phyloP scores from a whole-genome alignment of 1,140 invertebrate genomes.

The Caenorhabditis briggsae region DNA sequence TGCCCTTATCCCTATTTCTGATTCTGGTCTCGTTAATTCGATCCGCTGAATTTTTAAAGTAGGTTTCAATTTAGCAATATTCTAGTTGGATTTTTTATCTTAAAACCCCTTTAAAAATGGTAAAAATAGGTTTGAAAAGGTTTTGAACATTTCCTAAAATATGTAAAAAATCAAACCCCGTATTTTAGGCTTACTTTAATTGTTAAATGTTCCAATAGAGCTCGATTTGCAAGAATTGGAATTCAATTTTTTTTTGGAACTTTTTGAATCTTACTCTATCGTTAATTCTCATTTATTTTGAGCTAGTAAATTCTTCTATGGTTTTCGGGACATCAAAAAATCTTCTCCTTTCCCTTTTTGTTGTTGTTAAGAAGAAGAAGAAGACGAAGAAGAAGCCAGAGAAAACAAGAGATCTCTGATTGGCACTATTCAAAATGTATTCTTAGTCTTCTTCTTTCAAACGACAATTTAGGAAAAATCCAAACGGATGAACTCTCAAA shows the following conservation, averaged over 20 bases:
- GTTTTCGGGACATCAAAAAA: neutral
- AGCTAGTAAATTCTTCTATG: neutral
- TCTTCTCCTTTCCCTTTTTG: neutral
- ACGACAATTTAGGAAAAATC: neutral
- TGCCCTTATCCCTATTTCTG: neutral
- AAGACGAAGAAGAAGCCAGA: neutral
- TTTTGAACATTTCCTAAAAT: too few species aligned
- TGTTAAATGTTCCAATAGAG: too few species aligned
- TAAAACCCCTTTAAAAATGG: too few species aligned
- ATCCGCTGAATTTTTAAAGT: slow-evolving; percentile 14
- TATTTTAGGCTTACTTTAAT: too few species aligned
- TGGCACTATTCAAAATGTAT: slow-evolving; percentile 53
- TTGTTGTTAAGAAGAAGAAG: slow-evolving; percentile 9
- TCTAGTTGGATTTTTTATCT: neutral
- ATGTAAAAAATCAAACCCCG: too few species aligned
- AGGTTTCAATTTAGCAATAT: neutral
- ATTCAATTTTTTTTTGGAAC: too few species aligned
- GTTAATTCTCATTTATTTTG: neutral
- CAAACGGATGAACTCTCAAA: neutral
- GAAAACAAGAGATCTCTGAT: slow-evolving; percentile 21
- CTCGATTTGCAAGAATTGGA: too few species aligned
- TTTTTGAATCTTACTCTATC: too few species aligned
- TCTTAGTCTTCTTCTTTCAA: neutral
- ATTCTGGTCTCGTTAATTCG: slow-evolving; percentile 37
- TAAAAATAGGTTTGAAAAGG: too few species aligned